A percentile compares a stretch with the other conserved stretches of the same genome.
phyloP scores from a whole-genome alignment of 2,113 vertebrate genomes.

The Carollia perspicillata region DNA sequence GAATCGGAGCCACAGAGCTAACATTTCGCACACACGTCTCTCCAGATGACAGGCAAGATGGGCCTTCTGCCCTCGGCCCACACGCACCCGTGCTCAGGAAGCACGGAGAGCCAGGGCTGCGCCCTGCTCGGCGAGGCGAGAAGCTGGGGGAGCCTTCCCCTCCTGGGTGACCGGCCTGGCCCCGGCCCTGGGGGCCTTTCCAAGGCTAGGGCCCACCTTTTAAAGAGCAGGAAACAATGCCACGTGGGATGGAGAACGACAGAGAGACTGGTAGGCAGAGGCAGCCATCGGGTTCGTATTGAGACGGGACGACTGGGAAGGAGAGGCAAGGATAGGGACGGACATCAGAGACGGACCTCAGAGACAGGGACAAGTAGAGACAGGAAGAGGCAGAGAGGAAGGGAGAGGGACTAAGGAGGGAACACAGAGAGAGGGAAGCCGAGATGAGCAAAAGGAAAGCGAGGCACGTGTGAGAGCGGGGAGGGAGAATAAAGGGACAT shows the following conservation, averaged over 20 bases:
- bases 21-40: constrained; percentile 77
- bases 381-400: not conserved
- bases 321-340: not conserved
- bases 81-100: constrained; percentile 74
- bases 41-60: constrained; percentile 79
- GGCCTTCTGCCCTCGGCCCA: constrained; percentile 78
- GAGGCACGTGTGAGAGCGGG: not conserved
- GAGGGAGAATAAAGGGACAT: not conserved
- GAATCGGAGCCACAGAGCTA: constrained; percentile 75
- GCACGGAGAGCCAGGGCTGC: constrained; percentile 54
- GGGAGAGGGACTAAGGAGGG: not conserved
- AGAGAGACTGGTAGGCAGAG: not conserved
- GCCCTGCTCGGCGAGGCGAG: not conserved
- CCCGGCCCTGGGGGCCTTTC: not conserved
- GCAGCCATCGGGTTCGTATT: not conserved
- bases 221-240: not conserved
- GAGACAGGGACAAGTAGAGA: not conserved
- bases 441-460: not conserved
- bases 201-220: not conserved
- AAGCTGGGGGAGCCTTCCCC: not conserved
- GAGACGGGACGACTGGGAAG: not conserved
- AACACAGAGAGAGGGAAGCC: not conserved
- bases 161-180: not conserved
- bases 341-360: not conserved
- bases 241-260: not conserved